Evolutionary conservation across 1,140 invertebrate species (phyloP).

Genomic region (Drosophila ficusphila): DNA sequence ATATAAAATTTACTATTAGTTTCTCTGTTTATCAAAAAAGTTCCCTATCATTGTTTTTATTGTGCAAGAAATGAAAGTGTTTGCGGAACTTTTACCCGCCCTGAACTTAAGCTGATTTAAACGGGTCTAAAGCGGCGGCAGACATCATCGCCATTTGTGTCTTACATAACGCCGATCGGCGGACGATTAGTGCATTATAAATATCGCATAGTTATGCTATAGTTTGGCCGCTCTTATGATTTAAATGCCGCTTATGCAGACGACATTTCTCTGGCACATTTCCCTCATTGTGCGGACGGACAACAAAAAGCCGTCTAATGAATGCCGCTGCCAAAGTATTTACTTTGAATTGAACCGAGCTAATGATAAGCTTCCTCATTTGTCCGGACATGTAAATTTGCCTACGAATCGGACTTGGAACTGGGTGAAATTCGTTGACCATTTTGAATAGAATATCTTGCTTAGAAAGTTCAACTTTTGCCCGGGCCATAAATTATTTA

Average conservation of each 20-base stretch:
- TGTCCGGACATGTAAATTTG: constrained; percentile 56
- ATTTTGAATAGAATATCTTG: constrained; percentile 42
- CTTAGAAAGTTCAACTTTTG: constrained; percentile 50
- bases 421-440: constrained; percentile 62
- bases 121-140: constrained; percentile 13
- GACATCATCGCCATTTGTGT: not conserved
- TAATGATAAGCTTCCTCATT: constrained; percentile 80
- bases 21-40: no score
- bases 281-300: constrained; percentile 38
- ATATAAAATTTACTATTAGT: no score
- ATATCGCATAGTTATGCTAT: constrained; percentile 37
- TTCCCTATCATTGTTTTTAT: not conserved
- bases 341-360: constrained; percentile 56
- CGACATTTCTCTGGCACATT: constrained; percentile 35
- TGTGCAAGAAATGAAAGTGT: constrained; percentile 63
- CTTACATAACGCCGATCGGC: constrained; percentile 38
- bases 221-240: constrained; percentile 47
- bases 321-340: constrained; percentile 55
- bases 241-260: constrained; percentile 58
- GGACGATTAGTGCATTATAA: constrained; percentile 66
- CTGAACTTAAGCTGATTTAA: constrained; percentile 33
- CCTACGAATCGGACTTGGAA: constrained; percentile 38
- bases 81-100: constrained; percentile 66
- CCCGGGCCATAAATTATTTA: constrained; percentile 35
- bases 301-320: constrained; percentile 57